Evolutionary conservation across 1,140 invertebrate species (phyloP).

Genomic region (Stegodyphus dumicola): DNA sequence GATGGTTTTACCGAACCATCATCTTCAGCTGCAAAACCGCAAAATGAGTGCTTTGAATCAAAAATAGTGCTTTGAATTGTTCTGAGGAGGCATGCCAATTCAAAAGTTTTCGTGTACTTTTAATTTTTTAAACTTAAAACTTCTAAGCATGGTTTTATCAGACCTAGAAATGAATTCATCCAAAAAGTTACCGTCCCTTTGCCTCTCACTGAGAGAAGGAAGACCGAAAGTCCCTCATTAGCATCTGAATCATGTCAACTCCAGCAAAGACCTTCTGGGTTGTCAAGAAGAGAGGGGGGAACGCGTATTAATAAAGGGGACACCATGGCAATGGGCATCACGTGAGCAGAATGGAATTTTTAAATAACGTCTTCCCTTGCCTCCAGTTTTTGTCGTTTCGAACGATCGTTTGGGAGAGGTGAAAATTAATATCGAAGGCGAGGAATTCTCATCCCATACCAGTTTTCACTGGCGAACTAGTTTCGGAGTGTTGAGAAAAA

Average conservation of each 20-base stretch:
- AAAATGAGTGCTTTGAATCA: no score
- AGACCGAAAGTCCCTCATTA: conserved; percentile 36
- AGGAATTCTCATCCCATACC: no score
- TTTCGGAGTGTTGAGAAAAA: no score
- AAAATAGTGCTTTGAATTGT: no score
- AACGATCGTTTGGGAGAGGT: neutral
- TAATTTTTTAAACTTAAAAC: no score
- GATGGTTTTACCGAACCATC: no score
- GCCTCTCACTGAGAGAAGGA: neutral
- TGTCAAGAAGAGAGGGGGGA: neutral
- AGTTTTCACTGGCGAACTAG: no score
- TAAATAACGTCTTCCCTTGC: conserved; percentile 27
- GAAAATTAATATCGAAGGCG: conserved; percentile 29
- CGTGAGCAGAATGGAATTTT: conserved; percentile 50
- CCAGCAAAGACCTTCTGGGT: neutral
- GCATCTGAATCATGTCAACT: conserved; percentile 51
- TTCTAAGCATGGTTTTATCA: neutral
- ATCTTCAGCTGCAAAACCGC: no score
- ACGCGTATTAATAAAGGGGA: conserved; percentile 31
- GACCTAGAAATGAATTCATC: neutral
- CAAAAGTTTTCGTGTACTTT: no score
- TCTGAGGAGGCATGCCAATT: no score
- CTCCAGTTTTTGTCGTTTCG: conserved; percentile 19
- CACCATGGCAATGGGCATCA: conserved; percentile 41
- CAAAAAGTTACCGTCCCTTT: neutral